Percentiles rank a stretch among this genome's conserved stretches.
Evolutionary conservation across 2,113 vertebrate species (phyloP).

Genomic region (Corythornis madagascariensis): DNA sequence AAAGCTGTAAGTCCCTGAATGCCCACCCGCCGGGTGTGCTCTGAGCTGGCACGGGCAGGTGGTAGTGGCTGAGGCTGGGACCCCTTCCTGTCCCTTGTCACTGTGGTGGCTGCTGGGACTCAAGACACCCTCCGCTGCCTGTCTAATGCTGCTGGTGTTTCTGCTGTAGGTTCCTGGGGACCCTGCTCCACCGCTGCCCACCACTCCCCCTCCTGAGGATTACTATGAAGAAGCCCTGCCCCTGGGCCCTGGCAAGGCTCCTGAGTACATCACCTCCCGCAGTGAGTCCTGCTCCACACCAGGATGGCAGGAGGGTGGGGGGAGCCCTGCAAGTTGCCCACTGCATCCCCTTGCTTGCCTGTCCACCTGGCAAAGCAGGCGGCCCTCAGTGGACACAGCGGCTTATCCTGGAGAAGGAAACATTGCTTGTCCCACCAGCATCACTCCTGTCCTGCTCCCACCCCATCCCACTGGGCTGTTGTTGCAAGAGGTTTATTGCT

Average conservation of each 20-base stretch:
- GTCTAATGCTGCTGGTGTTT: not conserved
- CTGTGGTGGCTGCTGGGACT: not conserved
- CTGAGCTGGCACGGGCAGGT: rapidly evolving
- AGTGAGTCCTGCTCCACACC: conserved; percentile 72
- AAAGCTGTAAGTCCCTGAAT: conserved; percentile 61
- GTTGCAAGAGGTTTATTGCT: not conserved
- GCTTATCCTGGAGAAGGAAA: not conserved
- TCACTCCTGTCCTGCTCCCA: not conserved
- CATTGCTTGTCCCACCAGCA: rapidly evolving
- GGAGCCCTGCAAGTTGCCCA: not conserved
- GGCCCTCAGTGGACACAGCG: rapidly evolving
- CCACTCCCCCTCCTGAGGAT: conserved; percentile 91
- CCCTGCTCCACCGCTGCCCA: conserved; percentile 88
- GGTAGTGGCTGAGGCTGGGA: not conserved
- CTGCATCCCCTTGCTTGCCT: not conserved
- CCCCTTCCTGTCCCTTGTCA: not conserved
- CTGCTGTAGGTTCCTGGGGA: conserved; percentile 77
- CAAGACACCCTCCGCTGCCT: not conserved
- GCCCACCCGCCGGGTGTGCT: too few species aligned
- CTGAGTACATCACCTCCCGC: conserved; percentile 91
- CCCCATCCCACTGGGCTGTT: not conserved
- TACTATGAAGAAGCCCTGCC: conserved; percentile 98
- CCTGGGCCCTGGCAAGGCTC: conserved; percentile 87
- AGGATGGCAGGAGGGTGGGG: not conserved
- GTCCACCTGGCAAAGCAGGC: not conserved